Evolutionary conservation across 53 echinoderm and acorn worm species (phyloP), one percentile per base, ranked within the genome.

Genomic region (Astropecten irregularis): DNA sequence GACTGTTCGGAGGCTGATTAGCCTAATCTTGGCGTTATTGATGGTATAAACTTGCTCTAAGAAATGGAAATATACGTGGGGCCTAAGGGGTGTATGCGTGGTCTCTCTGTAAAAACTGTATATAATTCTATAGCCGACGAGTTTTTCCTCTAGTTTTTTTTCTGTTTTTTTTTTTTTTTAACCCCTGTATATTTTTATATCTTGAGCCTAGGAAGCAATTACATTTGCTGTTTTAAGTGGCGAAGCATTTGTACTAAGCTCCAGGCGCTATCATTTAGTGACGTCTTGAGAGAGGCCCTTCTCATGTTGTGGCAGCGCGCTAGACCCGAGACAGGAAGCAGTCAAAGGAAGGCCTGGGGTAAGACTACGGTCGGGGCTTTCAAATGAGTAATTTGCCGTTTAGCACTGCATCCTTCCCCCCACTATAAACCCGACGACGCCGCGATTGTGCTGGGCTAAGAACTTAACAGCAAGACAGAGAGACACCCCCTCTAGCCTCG

Each of bases 341-440:
- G 39, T 27, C 68, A 44, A 62, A 46, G 31, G 79, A 60, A 59
- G 60, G 40, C 79, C 62, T 28, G 19, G 1, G 23, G 31, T 59
- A 31, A 46, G 61, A 28, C 44, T 40, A 79, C 3, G 79, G 34
- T 40, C 36, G 19, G 79, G 61, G 61, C 79, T 79, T 79, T 79
- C 79, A 46, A 79, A 79, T 62, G 61, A 79, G 79, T 79, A 79
- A 79, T 79, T 79, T 79, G 60, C 79, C 79, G 79, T 79, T 61
- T 28, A 79, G 47, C 20, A 61, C 30, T 27, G 21, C 46, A 59
- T 79, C 79, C 79, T 57, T 53, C 35, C 51, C 50, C 22, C 20
- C 27, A 25, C 37, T n/a, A 42, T 11, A 61, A 23, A 26, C 62
- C 42, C 26, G 4, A 4, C 65, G 68, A 76, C 42, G 18, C 10